A percentile compares a stretch with the other conserved stretches of the same genome.
Conservation (phyloP, 2,113 vertebrate species). For the Ursus arctos region DNA sequence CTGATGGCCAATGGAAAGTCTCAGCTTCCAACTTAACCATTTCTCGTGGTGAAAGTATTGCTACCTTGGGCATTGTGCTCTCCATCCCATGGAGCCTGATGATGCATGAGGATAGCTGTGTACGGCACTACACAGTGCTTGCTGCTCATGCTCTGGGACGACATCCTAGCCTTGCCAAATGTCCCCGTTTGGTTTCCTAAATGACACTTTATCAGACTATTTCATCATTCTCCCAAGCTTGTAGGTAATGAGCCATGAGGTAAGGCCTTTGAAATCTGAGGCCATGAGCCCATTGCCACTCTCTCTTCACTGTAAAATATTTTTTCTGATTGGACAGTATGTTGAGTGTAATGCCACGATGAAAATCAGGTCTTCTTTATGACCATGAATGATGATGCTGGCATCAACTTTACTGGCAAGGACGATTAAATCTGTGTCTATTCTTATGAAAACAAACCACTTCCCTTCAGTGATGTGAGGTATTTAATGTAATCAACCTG, state of each 20-base stretch:
- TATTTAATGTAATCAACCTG: background rate
- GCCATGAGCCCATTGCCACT: background rate
- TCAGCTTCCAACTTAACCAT: background rate
- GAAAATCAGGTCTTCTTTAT: background rate
- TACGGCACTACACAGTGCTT: background rate
- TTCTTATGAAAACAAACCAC: constrained; percentile 1
- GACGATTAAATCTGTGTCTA: background rate
- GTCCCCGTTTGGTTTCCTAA: background rate
- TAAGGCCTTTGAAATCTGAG: background rate
- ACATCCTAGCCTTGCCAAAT: background rate
- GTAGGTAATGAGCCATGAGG: background rate
- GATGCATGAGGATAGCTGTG: background rate
- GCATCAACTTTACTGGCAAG: background rate
- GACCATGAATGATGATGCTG: background rate
- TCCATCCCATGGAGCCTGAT: background rate
- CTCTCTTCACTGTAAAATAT: background rate
- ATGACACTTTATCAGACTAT: background rate
- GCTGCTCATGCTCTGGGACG: background rate
- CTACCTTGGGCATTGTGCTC: background rate
- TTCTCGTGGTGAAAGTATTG: background rate
- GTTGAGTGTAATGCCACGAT: background rate
- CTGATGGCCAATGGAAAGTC: background rate
- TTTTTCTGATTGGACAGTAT: background rate
- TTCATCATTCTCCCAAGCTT: background rate
- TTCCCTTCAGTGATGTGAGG: background rate